Percentiles rank a stretch among this genome's conserved stretches.
phyloP scores from a whole-genome alignment of 2,797 vertebrate species.

The Sebastes goodei region DNA sequence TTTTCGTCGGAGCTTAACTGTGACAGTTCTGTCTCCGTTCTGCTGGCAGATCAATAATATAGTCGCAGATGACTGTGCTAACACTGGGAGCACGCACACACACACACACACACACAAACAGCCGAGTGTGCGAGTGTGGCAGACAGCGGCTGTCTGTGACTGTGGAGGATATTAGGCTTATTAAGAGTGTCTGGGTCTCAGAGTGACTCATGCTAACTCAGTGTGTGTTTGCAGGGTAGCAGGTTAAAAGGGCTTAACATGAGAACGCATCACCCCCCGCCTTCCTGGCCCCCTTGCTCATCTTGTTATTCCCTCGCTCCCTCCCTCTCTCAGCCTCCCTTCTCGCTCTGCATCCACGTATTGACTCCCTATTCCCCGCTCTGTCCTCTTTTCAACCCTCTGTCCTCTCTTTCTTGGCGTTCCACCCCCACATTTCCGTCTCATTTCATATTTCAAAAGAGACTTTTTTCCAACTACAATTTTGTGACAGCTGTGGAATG shows the following conservation, averaged over 20 bases:
- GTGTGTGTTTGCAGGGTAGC: constrained; percentile 44
- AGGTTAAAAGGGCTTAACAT: constrained; percentile 65
- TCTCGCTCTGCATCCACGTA: constrained; percentile 14
- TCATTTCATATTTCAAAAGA: neutral
- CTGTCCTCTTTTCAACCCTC: constrained; percentile 37
- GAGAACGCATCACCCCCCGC: constrained; percentile 12
- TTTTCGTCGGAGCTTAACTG: constrained; percentile 50
- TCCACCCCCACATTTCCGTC: neutral
- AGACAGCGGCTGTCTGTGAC: constrained; percentile 60
- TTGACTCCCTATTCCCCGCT: neutral
- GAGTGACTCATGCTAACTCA: constrained; percentile 53
- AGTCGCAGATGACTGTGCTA: constrained; percentile 45
- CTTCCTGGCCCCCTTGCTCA: constrained; percentile 28
- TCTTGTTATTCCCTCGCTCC: constrained; percentile 14
- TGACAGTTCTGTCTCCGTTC: constrained; percentile 50
- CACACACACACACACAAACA: neutral
- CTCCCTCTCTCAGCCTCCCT: neutral
- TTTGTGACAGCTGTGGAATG: neutral
- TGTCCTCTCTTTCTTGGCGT: neutral
- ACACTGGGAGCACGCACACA: constrained; percentile 1
- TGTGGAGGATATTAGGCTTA: constrained; percentile 67
- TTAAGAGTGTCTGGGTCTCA: constrained; percentile 52
- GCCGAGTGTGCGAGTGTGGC: constrained; percentile 33
- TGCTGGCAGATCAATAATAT: constrained; percentile 61
- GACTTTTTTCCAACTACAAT: neutral